Evolutionary conservation across 2,113 vertebrate genomes (phyloP).

Genomic region (Cephalophus harveyi): DNA sequence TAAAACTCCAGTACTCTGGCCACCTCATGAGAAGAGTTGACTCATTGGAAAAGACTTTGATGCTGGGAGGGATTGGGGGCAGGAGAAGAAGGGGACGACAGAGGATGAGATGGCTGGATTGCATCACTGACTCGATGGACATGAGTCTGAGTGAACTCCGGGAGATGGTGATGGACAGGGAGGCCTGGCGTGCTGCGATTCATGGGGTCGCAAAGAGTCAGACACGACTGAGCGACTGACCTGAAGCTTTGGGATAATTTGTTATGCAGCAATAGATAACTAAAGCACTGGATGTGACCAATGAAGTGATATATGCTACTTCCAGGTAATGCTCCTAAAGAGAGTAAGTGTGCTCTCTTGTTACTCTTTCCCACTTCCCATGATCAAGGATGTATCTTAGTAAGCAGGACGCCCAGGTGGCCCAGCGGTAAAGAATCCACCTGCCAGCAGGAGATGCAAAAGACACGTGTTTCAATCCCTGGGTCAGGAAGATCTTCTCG

Average conservation of each 20-base stretch:
- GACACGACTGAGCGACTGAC: too few relatives aligned
- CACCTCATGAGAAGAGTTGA: too few relatives aligned
- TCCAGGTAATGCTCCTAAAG: not conserved
- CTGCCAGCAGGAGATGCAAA: not conserved
- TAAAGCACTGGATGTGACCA: not conserved
- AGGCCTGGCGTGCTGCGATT: too few relatives aligned
- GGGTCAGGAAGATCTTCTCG: not conserved
- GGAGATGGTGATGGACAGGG: too few relatives aligned
- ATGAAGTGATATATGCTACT: not conserved
- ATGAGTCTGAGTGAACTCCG: too few relatives aligned
- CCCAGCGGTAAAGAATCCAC: not conserved
- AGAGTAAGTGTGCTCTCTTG: not conserved
- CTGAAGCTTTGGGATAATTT: not conserved
- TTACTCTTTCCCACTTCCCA: not conserved
- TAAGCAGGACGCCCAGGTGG: not conserved
- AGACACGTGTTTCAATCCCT: not conserved
- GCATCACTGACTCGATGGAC: too few relatives aligned
- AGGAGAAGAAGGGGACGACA: too few relatives aligned
- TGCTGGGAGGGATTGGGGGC: too few relatives aligned
- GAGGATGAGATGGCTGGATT: too few relatives aligned
- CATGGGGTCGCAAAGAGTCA: too few relatives aligned
- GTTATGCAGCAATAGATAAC: not conserved
- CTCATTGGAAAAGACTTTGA: too few relatives aligned
- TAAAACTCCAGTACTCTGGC: too few relatives aligned
- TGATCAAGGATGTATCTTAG: not conserved